Evolutionary conservation across 2,797 vertebrate genomes (phyloP), one percentile per base, ranked within the genome.

Genomic region (Malurus leucopterus): DNA sequence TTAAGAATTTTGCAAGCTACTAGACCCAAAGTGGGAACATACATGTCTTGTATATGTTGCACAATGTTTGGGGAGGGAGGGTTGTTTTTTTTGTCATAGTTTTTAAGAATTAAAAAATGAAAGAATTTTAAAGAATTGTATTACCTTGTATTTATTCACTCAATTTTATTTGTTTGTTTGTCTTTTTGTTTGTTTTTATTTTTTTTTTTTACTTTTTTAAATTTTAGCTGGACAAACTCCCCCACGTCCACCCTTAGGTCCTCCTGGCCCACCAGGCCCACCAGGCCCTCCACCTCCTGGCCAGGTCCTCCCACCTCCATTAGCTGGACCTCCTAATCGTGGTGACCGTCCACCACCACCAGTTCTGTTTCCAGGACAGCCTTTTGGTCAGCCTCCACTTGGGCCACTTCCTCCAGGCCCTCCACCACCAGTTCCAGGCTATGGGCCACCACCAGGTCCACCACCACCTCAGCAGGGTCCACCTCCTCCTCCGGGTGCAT

Each of bases 281-380:
- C 98, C 98, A 86, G 98, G 98, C 21, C 99, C 98, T 86, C 99
- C 98, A 92, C 98, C 98, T 95, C 98, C 98, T 85, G 99, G 99
- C 88, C 99, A 99, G 95, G 98, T 98, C 84, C 98, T 99, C 72
- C 98, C 98, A 79, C 99, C 98, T 94, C 99, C 98, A 55, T 96
- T 99, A 65, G 96, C 98, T 71, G 99, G 99, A 73, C 99, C 99
- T 90, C 99, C 99, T 84, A 99, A 98, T 96, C 98, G 99, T 94
- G 98, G 99, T 49, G 99, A 99, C 95, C 98, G 99, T 72, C 99
- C 98, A 76, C 99, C 99, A 96, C 98, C 98, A 61, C 99, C 99
- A 70, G 99, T 99, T 96, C 96, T 99, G 81, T 99, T 99, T 97
- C 98, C 99, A 93, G 98, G 99, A 96, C 99, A 99, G 88, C 98